Conservation (phyloP, 1,140 invertebrate species). For the Brachionus rubens region DNA sequence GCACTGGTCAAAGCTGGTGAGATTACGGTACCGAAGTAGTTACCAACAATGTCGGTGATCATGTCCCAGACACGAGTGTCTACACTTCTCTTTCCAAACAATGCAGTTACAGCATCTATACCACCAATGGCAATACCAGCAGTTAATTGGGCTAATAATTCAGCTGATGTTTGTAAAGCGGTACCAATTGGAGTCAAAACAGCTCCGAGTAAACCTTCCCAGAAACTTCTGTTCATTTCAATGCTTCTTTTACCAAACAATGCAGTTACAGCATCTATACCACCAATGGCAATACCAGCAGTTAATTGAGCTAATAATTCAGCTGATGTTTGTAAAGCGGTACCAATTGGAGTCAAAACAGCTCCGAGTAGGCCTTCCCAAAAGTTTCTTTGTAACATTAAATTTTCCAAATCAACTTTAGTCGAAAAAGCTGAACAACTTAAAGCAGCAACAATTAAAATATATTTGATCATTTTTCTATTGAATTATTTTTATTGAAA, state of each 20-base stretch:
- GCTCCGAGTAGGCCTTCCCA: conserved; percentile 6
- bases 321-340: conserved; percentile 25
- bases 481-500: no score
- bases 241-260: conserved; percentile 29
- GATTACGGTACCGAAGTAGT: background rate
- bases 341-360: background rate
- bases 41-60: background rate
- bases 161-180: background rate
- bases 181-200: background rate
- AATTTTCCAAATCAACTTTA: no score
- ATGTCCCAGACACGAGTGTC: background rate
- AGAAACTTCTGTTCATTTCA: no score
- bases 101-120: background rate
- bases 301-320: conserved; percentile 15
- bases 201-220: background rate
- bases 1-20: background rate
- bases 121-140: conserved; percentile 27
- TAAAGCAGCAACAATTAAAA: no score
- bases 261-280: background rate
- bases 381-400: no score
- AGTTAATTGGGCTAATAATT: conserved; percentile 11
- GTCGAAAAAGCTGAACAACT: no score
- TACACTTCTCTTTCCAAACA: conserved; percentile 11
- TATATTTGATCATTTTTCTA: no score
- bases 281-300: background rate